Evolutionary conservation across 2,888 invertebrate species (phyloP), one percentile per base, ranked within the genome.

Genomic region (Drosophila maculinotata): DNA sequence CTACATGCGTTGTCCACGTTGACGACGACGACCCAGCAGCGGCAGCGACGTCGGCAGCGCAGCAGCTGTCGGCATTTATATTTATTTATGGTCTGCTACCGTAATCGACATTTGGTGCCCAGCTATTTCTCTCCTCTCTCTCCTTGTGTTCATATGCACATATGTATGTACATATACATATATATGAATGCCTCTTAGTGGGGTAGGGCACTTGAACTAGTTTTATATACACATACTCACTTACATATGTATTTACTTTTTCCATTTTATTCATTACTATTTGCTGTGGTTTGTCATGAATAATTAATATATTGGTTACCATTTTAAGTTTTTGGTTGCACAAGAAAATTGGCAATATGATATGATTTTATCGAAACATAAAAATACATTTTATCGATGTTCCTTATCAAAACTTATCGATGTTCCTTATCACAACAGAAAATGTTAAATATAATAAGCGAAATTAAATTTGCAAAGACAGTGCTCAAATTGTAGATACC

Each of bases 151-250:
- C 20, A 25, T 52, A 54, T 15, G 35, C 20, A 14, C 15, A 15
- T 54, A 45, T 14, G 30, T 23, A 30, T 30, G 30, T 36, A 48
- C 8, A 20, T 33, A 20, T n/a, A n/a, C 31, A 10, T 58, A 44
- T 36, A 36, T 28, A 20, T 30, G 30, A 53, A 41, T 28, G 45
- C 7, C 33, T 47, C 51, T 35, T 65, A 69, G 67, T 72, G 78
- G 80, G 79, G 79, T 80, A 83, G 83, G 78, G 80, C 84, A 80
- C 80, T 80, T 80, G 80, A 80, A 75, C 80, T 80, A 83, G 80
- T 83, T 45, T 45, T 80, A 63, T 45, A 62, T 44, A 10, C 28
- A 15, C 38, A 8, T 20, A n/a, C 42, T 28, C 15, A 25, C 8
- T 26, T 15, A 6, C 31, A 17, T 35, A 62, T 28, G 10, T 57